phyloP scores from a whole-genome alignment of 2,113 vertebrate genomes.

The Passer montanus region DNA sequence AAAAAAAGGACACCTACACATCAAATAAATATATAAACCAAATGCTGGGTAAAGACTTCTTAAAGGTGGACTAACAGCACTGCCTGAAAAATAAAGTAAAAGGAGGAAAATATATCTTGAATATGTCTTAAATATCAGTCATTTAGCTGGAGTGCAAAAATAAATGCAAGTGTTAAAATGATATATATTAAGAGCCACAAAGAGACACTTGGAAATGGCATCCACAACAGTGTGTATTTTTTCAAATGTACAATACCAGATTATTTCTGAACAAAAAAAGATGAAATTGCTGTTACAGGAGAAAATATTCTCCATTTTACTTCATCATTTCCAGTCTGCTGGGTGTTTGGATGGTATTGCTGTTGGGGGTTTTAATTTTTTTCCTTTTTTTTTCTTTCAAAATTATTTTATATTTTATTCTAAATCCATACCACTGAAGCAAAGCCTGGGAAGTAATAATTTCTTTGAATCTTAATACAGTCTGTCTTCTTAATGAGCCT shows the following conservation, averaged over 20 bases:
- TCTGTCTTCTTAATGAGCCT: conserved; percentile 79
- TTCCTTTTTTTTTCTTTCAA: neutral
- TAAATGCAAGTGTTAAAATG: neutral
- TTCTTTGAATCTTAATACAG: conserved; percentile 64
- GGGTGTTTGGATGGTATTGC: neutral
- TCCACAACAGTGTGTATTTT: neutral
- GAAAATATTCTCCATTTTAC: conserved; percentile 46
- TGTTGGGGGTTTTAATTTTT: neutral
- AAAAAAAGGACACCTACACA: neutral
- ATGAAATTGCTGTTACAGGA: conserved; percentile 3
- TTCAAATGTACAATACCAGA: neutral
- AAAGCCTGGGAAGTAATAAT: conserved; percentile 31
- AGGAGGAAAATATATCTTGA: neutral
- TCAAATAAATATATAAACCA: neutral
- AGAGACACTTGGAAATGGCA: conserved; percentile 36
- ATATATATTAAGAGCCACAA: conserved; percentile 26
- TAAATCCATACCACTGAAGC: conserved; percentile 27
- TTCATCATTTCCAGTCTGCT: conserved; percentile 38
- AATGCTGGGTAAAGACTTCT: neutral
- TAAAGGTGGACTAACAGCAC: neutral
- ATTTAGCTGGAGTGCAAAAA: conserved; percentile 40
- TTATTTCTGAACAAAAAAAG: conserved; percentile 26
- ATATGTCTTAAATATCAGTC: neutral
- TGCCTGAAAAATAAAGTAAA: neutral
- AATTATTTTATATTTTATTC: neutral